A percentile compares a stretch with the other conserved stretches of the same genome.
Evolutionary conservation across 2,113 vertebrate species (phyloP).

Genomic region (Myiagra hebetior): DNA sequence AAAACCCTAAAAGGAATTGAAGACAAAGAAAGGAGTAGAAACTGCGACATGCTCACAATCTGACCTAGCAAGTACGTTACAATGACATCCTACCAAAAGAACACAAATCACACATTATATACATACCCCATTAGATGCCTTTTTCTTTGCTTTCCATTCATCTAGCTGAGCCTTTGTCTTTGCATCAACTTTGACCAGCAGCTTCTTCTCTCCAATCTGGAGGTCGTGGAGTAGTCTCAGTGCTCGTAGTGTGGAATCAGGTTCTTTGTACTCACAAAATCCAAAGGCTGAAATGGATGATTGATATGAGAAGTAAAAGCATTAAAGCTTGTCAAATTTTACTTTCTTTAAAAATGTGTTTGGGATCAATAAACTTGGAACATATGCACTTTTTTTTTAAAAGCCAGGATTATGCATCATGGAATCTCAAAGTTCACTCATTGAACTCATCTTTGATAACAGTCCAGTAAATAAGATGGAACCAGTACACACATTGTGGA

Average conservation of each 20-base stretch:
- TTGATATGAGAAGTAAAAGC: neutral
- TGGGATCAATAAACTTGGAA: neutral
- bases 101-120: neutral
- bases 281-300: constrained; percentile 85
- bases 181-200: constrained; percentile 97
- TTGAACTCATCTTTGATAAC: neutral
- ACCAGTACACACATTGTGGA: neutral
- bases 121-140: constrained; percentile 89
- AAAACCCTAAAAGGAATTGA: neutral
- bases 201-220: constrained; percentile 95
- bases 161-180: constrained; percentile 98
- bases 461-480: neutral
- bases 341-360: neutral
- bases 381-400: neutral
- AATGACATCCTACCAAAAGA: neutral
- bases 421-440: neutral
- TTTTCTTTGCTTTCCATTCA: constrained; percentile 98
- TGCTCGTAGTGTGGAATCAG: constrained; percentile 93
- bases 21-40: neutral
- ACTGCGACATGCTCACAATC: neutral
- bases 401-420: neutral
- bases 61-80: neutral
- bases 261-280: constrained; percentile 99
- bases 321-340: neutral
- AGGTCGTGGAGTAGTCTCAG: constrained; percentile 93